Evolutionary conservation across 2,888 invertebrate genomes (phyloP), one percentile per base, ranked within the genome.

Genomic region (Scelioninae gen. 2): DNA sequence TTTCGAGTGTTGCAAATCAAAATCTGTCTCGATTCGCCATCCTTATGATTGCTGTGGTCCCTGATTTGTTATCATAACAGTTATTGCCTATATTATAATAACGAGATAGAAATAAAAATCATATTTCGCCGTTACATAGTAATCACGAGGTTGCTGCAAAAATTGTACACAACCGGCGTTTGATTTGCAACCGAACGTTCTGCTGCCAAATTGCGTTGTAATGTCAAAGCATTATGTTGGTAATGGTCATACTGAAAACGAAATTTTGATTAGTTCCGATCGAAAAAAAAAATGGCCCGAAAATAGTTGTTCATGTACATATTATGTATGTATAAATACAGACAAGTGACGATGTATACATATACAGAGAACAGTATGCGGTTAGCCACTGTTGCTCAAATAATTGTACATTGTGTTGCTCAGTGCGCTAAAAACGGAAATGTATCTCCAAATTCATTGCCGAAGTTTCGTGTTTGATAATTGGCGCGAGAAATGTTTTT

Each of bases 371-470:
- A 67, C 72, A 76, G 75, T 73, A 65, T 46, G 68, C 69, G 45
- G 43, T 60, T 71, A 77, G 77, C 73, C 77, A 77, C 73, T 76
- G 77, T 64, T 71, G 77, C 73, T 75, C 73, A 76, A 77, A 74
- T 76, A 71, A 73, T 74, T 77, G 77, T 77, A 77, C 75, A 77
- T 75, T 77, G 75, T 73, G 73, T 77, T 77, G 68, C 74, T 77
- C 76, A 76, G 72, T 69, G 77, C 70, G 76, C 74, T 73, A 64
- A 67, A 68, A 55, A 69, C 31, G 48, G 39, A 63, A 64, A 64
- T 64, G 68, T 64, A 69, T 69, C 73, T 53, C 53, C 15, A 65
- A 60, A 61, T 53, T 57, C 63, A 65, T 74, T 74, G 65, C 65
- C 69, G 73, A 69, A 60, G 58, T 45, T 55, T 69, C 48, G 57